These are phyloP conservation scores for Ceratina australensis DNA, from an alignment of 1,140 invertebrate genomes.

Conservation along the genomic window DNA sequence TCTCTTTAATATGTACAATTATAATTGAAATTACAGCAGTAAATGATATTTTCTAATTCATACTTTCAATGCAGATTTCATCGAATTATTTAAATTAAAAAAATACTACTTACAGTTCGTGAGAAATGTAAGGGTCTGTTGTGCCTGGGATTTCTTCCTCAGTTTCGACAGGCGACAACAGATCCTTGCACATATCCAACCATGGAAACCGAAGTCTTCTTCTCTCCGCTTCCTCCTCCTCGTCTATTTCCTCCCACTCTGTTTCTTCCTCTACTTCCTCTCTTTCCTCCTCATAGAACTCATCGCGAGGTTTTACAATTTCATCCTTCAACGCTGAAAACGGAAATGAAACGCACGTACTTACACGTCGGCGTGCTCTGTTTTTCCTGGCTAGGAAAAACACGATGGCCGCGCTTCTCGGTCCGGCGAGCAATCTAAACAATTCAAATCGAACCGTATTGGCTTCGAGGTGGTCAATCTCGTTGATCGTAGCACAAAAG, in stretches of 20 bases:
- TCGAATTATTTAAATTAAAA: too few species aligned
- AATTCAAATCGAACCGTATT: slow-evolving; percentile 3
- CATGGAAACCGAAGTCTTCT: background rate
- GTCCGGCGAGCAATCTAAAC: background rate
- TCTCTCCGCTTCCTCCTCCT: background rate
- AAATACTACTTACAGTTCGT: slow-evolving; percentile 50
- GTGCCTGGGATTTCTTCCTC: slow-evolving; percentile 18
- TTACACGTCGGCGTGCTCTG: slow-evolving; percentile 18
- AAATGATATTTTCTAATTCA: too few species aligned
- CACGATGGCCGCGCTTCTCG: background rate
- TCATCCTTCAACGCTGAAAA: slow-evolving; percentile 22
- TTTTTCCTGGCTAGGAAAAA: slow-evolving; percentile 1
- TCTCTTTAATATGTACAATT: too few species aligned
- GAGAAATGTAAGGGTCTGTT: slow-evolving; percentile 39
- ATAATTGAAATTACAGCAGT: too few species aligned
- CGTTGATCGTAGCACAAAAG: background rate
- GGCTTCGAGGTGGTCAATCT: background rate
- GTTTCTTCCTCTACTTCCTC: background rate
- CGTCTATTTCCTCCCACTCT: background rate
- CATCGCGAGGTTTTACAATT: background rate
- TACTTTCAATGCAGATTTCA: too few species aligned
- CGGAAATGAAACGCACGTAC: slow-evolving; percentile 49
- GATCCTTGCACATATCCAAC: slow-evolving; percentile 10
- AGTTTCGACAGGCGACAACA: background rate
- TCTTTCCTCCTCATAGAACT: background rate